Evolutionary conservation across 2,113 vertebrate genomes (phyloP).

Genomic region (Xenopus tropicalis): UCB_Xtro_10.0 CM004444.2:106031001-106031500

Average conservation of each 20-base stretch:
- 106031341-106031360: slow-evolving; percentile 54
- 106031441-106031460: slow-evolving; percentile 59
- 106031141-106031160: slow-evolving; percentile 67
- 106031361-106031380: slow-evolving; percentile 47
- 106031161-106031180: slow-evolving; percentile 51
- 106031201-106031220: slow-evolving; percentile 59
- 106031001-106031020: slow-evolving; percentile 69
- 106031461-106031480: slow-evolving; percentile 59
- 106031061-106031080: slow-evolving; percentile 58
- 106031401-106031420: slow-evolving; percentile 60
- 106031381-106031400: slow-evolving; percentile 55
- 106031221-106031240: slow-evolving; percentile 69
- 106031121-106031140: slow-evolving; percentile 67
- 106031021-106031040: slow-evolving; percentile 65
- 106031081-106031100: slow-evolving; percentile 65
- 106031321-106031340: slow-evolving; percentile 56
- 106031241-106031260: slow-evolving; percentile 63
- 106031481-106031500: no score
- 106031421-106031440: slow-evolving; percentile 60
- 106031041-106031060: slow-evolving; percentile 65
- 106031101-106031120: slow-evolving; percentile 68
- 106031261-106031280: slow-evolving; percentile 54
- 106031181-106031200: slow-evolving; percentile 61
- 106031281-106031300: slow-evolving; percentile 53
- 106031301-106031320: slow-evolving; percentile 48